A percentile compares a stretch with the other conserved stretches of the same genome.
Conservation (phyloP, 2,888 invertebrate species). For the Arrhopalites spinosus region DNA sequence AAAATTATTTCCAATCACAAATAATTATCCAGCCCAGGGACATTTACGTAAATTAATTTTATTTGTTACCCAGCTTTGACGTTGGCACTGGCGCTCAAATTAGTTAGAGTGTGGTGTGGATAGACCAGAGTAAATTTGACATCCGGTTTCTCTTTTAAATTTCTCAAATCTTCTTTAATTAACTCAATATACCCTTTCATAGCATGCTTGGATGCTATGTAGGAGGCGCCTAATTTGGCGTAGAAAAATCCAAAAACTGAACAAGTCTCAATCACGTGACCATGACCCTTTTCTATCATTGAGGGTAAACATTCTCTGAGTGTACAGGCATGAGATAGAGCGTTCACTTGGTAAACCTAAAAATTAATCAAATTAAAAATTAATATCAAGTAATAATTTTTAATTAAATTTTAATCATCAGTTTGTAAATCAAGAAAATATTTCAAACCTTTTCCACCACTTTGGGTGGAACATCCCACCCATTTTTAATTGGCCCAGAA, state of each 20-base stretch:
- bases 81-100: neutral
- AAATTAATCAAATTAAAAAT: too few species aligned
- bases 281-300: neutral
- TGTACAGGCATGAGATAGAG: neutral
- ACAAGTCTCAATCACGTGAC: slow-evolving; percentile 1
- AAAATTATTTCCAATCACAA: neutral
- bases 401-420: too few species aligned
- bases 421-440: too few species aligned
- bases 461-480: neutral
- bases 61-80: neutral
- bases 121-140: neutral
- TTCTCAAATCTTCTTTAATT: neutral
- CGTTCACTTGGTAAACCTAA: neutral
- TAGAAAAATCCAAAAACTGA: neutral
- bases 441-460: neutral
- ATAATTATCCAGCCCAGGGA: too few species aligned
- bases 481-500: neutral
- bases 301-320: neutral
- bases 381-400: too few species aligned
- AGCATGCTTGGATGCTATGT: neutral
- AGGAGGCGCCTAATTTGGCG: neutral
- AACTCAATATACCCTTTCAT: neutral
- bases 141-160: neutral
- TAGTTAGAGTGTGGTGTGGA: neutral
- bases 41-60: too few species aligned